Percentiles rank a stretch among this genome's conserved stretches.
Conservation (phyloP, 2,888 invertebrate genomes). For the Eudemis profundana region DNA sequence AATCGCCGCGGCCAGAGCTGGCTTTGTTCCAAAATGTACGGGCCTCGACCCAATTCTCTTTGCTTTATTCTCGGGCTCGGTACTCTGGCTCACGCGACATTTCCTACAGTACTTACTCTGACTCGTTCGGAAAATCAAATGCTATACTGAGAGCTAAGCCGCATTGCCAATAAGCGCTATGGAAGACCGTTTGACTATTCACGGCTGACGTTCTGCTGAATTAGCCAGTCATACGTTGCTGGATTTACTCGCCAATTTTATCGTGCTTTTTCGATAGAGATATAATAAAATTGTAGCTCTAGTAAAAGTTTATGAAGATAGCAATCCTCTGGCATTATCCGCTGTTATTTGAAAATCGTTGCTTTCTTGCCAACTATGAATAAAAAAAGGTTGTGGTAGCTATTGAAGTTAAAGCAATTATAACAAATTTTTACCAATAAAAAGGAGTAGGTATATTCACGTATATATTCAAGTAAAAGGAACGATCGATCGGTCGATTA, state of each 20-base stretch:
- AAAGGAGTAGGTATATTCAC: no score
- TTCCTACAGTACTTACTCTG: slow-evolving; percentile 71
- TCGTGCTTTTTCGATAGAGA: neutral
- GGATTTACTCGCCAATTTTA: neutral
- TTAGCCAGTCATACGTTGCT: slow-evolving; percentile 7
- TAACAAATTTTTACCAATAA: no score
- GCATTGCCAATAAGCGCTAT: slow-evolving; percentile 36
- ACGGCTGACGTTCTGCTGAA: slow-evolving; percentile 2
- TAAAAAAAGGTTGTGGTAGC: no score
- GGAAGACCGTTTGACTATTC: slow-evolving; percentile 22
- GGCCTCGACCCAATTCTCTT: slow-evolving; percentile 76
- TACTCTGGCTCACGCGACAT: slow-evolving; percentile 67
- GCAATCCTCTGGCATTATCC: no score
- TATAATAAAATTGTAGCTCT: neutral
- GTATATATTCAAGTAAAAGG: no score
- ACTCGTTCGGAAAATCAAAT: slow-evolving; percentile 60
- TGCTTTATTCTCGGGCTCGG: slow-evolving; percentile 69
- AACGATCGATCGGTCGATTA: no score
- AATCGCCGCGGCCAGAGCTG: slow-evolving; percentile 67
- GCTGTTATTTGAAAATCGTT: no score
- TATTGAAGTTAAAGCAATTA: no score
- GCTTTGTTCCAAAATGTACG: slow-evolving; percentile 76
- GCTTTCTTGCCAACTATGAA: no score
- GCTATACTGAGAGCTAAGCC: slow-evolving; percentile 50
- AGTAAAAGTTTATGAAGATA: no score